These are phyloP conservation scores for Microdon myrmicae DNA, from an alignment of 2,888 invertebrate species.

Conservation along the genomic window DNA sequence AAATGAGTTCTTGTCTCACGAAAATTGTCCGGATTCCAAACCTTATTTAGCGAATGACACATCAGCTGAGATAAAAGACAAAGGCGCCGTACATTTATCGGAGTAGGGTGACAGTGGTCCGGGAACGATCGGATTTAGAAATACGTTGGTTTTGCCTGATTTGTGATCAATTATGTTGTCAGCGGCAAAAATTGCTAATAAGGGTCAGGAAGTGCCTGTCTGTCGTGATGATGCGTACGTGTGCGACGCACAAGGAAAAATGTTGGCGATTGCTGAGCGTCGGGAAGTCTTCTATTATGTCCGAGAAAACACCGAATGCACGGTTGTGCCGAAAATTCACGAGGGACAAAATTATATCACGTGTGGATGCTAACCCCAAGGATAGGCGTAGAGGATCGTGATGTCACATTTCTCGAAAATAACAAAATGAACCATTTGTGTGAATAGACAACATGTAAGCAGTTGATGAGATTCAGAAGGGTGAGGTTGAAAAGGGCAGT, in stretches of 20 bases:
- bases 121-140: conserved; percentile 21
- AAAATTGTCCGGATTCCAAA: conserved; percentile 16
- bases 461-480: too few relatives aligned
- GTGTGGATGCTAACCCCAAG: too few relatives aligned
- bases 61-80: conserved; percentile 26
- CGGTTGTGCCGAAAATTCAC: too few relatives aligned
- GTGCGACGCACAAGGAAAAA: conserved; percentile 13
- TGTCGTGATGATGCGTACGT: conserved; percentile 7
- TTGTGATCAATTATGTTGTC: conserved; percentile 29
- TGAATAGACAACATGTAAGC: too few relatives aligned
- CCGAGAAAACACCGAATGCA: conserved; percentile 16
- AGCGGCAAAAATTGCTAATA: conserved; percentile 33
- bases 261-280: conserved; percentile 19
- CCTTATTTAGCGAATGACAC: conserved; percentile 24
- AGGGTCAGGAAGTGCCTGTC: conserved; percentile 29
- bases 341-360: too few relatives aligned
- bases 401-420: too few relatives aligned
- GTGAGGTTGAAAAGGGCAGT: too few relatives aligned
- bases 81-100: conserved; percentile 17
- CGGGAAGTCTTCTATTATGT: conserved; percentile 32
- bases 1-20: conserved; percentile 9
- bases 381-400: too few relatives aligned
- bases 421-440: too few relatives aligned
- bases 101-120: conserved; percentile 8
- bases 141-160: conserved; percentile 31